Conservation (phyloP, 2,113 vertebrate genomes). For the Anseranas semipalmata region DNA sequence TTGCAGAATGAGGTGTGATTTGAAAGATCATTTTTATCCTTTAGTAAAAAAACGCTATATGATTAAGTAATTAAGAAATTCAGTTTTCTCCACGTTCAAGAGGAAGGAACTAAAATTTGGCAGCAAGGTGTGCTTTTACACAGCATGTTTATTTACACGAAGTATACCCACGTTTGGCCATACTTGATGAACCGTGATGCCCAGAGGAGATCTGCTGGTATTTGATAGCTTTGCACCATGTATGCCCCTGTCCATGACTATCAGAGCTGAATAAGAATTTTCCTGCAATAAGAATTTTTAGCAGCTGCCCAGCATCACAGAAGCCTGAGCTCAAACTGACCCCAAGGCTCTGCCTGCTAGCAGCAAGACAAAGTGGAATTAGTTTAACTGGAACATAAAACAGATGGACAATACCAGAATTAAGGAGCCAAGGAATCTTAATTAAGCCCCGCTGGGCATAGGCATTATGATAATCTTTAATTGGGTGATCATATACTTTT, state of each 20-base stretch:
- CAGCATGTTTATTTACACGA: slow-evolving; percentile 16
- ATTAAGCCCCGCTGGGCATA: background rate
- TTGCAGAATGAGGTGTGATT: background rate
- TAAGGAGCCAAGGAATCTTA: background rate
- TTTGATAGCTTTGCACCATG: background rate
- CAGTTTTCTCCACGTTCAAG: background rate
- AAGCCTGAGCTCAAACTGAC: background rate
- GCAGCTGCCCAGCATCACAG: background rate
- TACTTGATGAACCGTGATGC: background rate
- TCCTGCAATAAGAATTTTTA: background rate
- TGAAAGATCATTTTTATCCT: background rate
- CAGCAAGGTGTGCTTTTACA: slow-evolving; percentile 27
- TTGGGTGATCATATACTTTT: background rate
- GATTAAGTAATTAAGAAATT: slow-evolving; percentile 43
- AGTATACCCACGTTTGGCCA: background rate
- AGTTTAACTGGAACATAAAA: background rate
- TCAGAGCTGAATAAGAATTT: background rate
- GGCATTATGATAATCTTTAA: background rate
- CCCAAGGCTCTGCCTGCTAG: background rate
- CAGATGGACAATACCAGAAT: background rate
- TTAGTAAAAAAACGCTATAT: background rate
- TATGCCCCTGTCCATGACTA: background rate
- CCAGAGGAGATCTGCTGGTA: background rate
- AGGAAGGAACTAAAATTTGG: slow-evolving; percentile 35
- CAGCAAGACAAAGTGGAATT: background rate